These are phyloP conservation scores for Ianthella basta DNA, from an alignment of 37 sponge, comb jelly and placozoan genomes.

Conservation along the genomic window DNA sequence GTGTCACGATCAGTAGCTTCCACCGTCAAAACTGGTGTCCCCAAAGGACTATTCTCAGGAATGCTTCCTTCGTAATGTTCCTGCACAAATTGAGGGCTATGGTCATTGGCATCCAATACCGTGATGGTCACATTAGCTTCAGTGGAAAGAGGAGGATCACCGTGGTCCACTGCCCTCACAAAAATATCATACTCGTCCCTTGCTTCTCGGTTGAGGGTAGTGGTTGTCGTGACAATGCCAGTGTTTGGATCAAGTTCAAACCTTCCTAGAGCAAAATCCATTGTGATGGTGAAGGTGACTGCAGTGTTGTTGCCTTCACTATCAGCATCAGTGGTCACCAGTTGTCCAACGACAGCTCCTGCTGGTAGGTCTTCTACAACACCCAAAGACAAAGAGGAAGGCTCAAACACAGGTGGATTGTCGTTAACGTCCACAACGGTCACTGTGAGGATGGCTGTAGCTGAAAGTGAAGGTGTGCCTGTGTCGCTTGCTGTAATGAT, in stretches of 20 bases:
- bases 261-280: constrained; percentile 44
- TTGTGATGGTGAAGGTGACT: constrained; percentile 44
- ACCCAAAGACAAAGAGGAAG: constrained; percentile 34
- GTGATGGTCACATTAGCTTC: constrained; percentile 47
- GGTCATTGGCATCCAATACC: constrained; percentile 66
- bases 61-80: constrained; percentile 24
- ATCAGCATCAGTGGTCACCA: constrained; percentile 55
- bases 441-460: constrained; percentile 39
- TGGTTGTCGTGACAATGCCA: constrained; percentile 51
- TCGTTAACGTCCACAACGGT: constrained; percentile 68
- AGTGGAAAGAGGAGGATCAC: constrained; percentile 46
- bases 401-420: constrained; percentile 53
- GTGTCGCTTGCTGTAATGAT: constrained; percentile 52
- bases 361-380: constrained; percentile 52
- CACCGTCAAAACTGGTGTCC: constrained; percentile 28
- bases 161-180: constrained; percentile 61
- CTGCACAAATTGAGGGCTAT: constrained; percentile 49
- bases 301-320: constrained; percentile 57
- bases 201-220: constrained; percentile 50
- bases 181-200: constrained; percentile 40
- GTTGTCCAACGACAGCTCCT: constrained; percentile 39
- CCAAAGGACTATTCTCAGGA: constrained; percentile 37
- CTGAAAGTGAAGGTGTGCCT: constrained; percentile 39
- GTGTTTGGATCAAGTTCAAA: constrained; percentile 48
- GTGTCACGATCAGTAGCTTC: constrained; percentile 64